Base-by-base conservation (phyloP, 2,113 vertebrate species). In the Sterna hirundo region DNA sequence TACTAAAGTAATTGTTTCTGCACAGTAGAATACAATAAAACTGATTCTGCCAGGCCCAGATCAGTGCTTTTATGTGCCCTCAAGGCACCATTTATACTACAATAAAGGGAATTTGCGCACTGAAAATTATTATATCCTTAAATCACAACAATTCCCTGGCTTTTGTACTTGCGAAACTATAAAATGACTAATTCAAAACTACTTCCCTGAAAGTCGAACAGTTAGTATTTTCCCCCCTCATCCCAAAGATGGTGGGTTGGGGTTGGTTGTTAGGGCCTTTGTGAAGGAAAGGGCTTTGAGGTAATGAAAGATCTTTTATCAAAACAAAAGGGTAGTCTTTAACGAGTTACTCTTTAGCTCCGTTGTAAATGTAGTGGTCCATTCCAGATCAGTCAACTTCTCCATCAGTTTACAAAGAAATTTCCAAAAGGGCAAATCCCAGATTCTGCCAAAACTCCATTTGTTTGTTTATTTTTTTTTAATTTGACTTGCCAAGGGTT, bases 11-110 rank as follows among this genome's bases (percentile, higher is more conserved):
- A 93, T 97, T 93, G 81, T 87, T 94, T 95, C 86, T 95, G 70
- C 97, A 93, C 84, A 55, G 78, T 93, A 87, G 84, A 95, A 95
- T 80, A 89, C 88, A 97, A 97, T 97, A 94, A 93, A 97, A 82
- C 74, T 46, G 40, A 87, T 92, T 91, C 86, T 94, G 83, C 93
- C 88, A 95, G 86, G 77, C 74, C 74, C 66, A 94, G 83, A 89
- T 97, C 94, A 89, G 44, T 94, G 86, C 81, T 94, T 49, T 96
- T 91, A 94, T 80, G 57, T 94, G 75, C 70, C 94, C 81, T 95
- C 34, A 62, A 91, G 93, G 91, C 86, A 91, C 84, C 70, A 74
- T 83, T 95, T 94, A 84, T 93, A 62, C 42, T 93, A 55, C 74
- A 91, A 30, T 96, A 91, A 93, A 92, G 52, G 52, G 83, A 82